A percentile compares a stretch with the other conserved stretches of the same genome.
Evolutionary conservation across 2,888 invertebrate genomes (phyloP).

Genomic region (Microplitis deprimator): DNA sequence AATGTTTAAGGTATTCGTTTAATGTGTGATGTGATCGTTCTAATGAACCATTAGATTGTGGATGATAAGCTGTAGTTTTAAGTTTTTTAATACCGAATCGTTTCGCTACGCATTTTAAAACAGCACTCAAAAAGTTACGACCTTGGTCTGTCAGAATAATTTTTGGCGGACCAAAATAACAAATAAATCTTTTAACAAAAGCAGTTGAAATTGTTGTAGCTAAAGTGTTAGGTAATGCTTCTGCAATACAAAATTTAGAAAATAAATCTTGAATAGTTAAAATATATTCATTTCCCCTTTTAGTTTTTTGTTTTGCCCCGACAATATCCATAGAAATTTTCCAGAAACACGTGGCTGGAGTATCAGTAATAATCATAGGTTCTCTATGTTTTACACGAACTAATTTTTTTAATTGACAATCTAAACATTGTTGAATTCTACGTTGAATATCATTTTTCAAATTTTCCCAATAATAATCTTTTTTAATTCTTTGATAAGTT

Average conservation of each 20-base stretch:
- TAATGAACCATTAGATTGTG: conserved; percentile 47
- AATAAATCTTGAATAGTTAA: conserved; percentile 46
- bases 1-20: conserved; percentile 49
- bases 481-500: conserved; percentile 31
- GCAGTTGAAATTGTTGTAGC: conserved; percentile 49
- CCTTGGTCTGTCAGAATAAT: conserved; percentile 51
- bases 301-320: conserved; percentile 13
- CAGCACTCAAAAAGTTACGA: conserved; percentile 46
- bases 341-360: neutral
- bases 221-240: conserved; percentile 40
- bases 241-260: conserved; percentile 41
- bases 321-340: conserved; percentile 24
- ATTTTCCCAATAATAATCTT: conserved; percentile 27
- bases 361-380: conserved; percentile 17
- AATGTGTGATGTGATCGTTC: conserved; percentile 48
- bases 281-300: conserved; percentile 23
- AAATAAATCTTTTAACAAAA: conserved; percentile 47
- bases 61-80: conserved; percentile 47
- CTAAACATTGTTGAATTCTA: conserved; percentile 28
- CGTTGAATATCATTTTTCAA: conserved; percentile 21
- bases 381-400: conserved; percentile 22
- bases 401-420: conserved; percentile 19
- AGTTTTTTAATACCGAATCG: conserved; percentile 47
- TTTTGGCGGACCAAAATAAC: conserved; percentile 46
- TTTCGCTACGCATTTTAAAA: conserved; percentile 46